Percentiles rank a stretch among this genome's conserved stretches.
phyloP scores from a whole-genome alignment of 1,140 invertebrate species.

The Temnothorax nylanderi region DNA sequence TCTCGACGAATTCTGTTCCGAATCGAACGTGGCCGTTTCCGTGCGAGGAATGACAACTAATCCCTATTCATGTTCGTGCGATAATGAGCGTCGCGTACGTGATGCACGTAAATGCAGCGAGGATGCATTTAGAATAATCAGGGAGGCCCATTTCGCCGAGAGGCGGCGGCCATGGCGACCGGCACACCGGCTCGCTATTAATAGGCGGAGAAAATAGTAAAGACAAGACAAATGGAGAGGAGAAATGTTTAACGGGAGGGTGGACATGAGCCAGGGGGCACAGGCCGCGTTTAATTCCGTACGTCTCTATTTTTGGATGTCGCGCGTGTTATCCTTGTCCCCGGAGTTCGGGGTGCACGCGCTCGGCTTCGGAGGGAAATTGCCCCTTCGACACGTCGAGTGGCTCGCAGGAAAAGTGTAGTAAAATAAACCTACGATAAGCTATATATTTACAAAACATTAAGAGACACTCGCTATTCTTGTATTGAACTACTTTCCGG shows the following conservation, averaged over 20 bases:
- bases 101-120: neutral
- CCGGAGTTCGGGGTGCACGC: neutral
- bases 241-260: conserved; percentile 61
- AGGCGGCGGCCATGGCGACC: neutral
- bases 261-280: conserved; percentile 60
- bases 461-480: neutral
- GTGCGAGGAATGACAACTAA: neutral
- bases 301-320: conserved; percentile 71
- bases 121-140: conserved; percentile 50
- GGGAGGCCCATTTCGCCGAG: conserved; percentile 18
- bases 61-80: neutral
- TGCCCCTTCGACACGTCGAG: neutral
- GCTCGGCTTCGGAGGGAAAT: conserved; percentile 11
- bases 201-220: conserved; percentile 76
- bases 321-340: conserved; percentile 66
- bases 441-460: conserved; percentile 4
- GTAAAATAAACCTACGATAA: conserved; percentile 2
- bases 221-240: conserved; percentile 69
- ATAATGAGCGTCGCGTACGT: conserved; percentile 2
- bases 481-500: neutral
- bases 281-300: conserved; percentile 75
- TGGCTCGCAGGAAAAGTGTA: conserved; percentile 3
- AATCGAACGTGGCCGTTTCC: neutral
- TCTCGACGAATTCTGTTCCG: neutral
- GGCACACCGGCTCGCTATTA: conserved; percentile 66